Evolutionary conservation across 1,140 invertebrate genomes (phyloP).

Genomic region (Pseudomyrmex sp.): DNA sequence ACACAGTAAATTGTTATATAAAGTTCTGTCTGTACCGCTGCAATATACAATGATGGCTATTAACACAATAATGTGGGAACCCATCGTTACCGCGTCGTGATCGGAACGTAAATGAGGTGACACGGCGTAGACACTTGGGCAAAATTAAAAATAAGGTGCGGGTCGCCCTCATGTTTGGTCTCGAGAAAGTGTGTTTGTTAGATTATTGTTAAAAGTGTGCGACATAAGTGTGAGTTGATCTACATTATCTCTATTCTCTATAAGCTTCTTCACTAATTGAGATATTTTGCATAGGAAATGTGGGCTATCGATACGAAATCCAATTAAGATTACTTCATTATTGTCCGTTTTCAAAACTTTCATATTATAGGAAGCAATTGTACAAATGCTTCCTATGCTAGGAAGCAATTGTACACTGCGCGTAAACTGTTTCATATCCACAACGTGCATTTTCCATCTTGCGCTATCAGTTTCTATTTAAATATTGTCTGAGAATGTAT

Average conservation of each 20-base stretch:
- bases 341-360: constrained; percentile 35
- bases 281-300: constrained; percentile 31
- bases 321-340: constrained; percentile 15
- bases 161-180: constrained; percentile 65
- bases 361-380: background rate
- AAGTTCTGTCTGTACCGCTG: constrained; percentile 47
- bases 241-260: background rate
- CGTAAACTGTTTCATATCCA: background rate
- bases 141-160: constrained; percentile 65
- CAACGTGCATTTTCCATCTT: too few species aligned
- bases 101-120: constrained; percentile 64
- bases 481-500: too few species aligned
- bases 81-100: constrained; percentile 62
- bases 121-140: constrained; percentile 32
- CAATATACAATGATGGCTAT: constrained; percentile 26
- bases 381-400: too few species aligned
- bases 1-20: background rate
- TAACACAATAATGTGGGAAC: constrained; percentile 30
- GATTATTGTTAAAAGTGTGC: constrained; percentile 63
- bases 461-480: background rate
- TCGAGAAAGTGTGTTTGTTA: constrained; percentile 68
- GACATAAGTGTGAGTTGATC: background rate
- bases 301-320: constrained; percentile 38
- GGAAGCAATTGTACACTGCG: background rate
- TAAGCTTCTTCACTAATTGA: constrained; percentile 38